Evolutionary conservation across 2,113 vertebrate species (phyloP), one percentile per base, ranked within the genome.

Genomic region (Sinocyclocheilus maitianheensis): DNA sequence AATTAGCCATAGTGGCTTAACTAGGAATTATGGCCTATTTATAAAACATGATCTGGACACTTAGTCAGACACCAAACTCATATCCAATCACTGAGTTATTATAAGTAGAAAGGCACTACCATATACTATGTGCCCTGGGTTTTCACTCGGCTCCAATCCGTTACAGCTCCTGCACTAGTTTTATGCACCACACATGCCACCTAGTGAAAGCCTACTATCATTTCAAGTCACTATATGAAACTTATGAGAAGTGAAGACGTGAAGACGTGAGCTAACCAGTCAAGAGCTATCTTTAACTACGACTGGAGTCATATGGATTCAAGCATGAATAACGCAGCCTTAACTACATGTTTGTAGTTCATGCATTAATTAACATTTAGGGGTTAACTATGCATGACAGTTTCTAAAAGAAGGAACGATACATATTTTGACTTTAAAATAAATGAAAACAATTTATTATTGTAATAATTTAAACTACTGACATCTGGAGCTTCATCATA

Each of bases 141-240:
- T 75, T 75, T 40, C 62, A 63, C 22, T 63, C 62, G 14, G 53
- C 30, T 22, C 22, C 37, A 13, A n/a, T 4, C 46, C 20, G 8
- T 46, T 53, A 58, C 9, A 24, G 4, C 51, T 16, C 12, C 65
- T 18, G 9, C 30, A 51, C 14, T 80, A 26, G 16, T 65, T 53
- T 51, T 16, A 11, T 87, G 86, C 7, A 51, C 5, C 51, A n/a
- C 53, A 58, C 4, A 46, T 72, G 77, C 77, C 84, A 77, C 55
- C 84, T 80, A 80, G 84, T 60, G 77, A 55, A 43, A 30, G 40
- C 11, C 1, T 12, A 71, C 75, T n/a, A 53, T n/a, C 14, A 48
- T 18, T n/a, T 26, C 40, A 65, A 55, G 3, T 43, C 78, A 65
- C 40, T 46, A 40, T 4, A 55, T 55, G 16, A 20, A 77, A 22